Evolutionary conservation across 2,888 invertebrate species (phyloP), one percentile per base, ranked within the genome.

Genomic region (Dasysyrphus albostriatus): DNA sequence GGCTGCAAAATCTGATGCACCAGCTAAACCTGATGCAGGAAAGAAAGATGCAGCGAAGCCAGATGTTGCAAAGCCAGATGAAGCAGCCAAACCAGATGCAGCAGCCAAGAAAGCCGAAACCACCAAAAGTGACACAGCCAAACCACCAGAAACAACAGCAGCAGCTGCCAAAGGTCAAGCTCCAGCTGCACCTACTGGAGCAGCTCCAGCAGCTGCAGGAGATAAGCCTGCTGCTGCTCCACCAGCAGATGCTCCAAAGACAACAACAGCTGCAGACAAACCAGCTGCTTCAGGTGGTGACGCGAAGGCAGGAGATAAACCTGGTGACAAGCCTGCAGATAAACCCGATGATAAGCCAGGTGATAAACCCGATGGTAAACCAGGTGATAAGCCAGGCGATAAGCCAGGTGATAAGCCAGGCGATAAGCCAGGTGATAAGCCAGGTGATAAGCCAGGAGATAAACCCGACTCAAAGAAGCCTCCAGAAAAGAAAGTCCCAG

Each of bases 181-280:
- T 2, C 82, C 88, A 39, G 78, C 88, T 0, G 90, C 92, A 39
- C 90, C 91, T 58, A 88, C 91, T 93, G 93, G 90, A 91, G 93
- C 90, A 74, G 94, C 91, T 88, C 93, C 90, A 89, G 90, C 92
- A 42, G 90, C 91, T 58, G 88, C 91, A 93, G 93, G 89, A 90
- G 90, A 89, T 92, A 90, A 67, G 90, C 90, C 90, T 12, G 88
- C 90, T 76, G 84, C 90, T 83, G 89, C 32, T 32, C 32, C 32
- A 32, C 32, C 32, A 32, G 32, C 32, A 32, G 32, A 32, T 5
- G 32, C 32, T 32, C 32, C 32, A 32, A 32, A 32, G 32, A 32
- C 32, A 3, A 32, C 32, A 6, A 32, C 32, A 6, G 32, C 89
- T 89, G 92, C 80, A n/a, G 82, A 88, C 90, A 91, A 90, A 75